A percentile compares a stretch with the other conserved stretches of the same genome.
These are phyloP conservation scores for Trinorchestia longiramus DNA, from an alignment of 1,140 invertebrate genomes.

Conservation along the genomic window DNA sequence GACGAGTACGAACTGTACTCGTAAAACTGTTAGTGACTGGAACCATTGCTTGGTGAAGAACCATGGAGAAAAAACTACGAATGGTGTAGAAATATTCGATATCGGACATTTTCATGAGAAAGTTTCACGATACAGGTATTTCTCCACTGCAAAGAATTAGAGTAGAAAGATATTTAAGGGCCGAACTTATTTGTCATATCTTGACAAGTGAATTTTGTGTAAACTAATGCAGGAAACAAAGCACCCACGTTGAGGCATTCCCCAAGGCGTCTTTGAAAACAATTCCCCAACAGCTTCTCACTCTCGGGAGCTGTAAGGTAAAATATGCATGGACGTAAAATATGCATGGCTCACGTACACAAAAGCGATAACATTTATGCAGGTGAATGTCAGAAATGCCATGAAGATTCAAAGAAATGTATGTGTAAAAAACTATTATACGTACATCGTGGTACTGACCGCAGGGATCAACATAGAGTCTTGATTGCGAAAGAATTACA, in stretches of 20 bases:
- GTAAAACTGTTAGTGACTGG: too few species aligned
- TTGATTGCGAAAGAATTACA: background rate
- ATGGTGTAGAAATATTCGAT: too few species aligned
- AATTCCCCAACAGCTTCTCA: background rate
- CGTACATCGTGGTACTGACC: background rate
- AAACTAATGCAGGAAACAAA: background rate
- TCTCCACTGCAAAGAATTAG: too few species aligned
- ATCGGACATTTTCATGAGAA: too few species aligned
- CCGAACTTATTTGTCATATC: background rate
- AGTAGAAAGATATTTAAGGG: too few species aligned
- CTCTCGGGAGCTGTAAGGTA: background rate
- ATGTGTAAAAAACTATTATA: background rate
- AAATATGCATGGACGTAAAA: background rate
- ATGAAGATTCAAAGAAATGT: background rate
- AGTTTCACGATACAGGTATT: too few species aligned
- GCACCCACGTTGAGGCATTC: background rate
- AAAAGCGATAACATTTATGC: too few species aligned
- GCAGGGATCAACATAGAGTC: background rate
- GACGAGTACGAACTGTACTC: too few species aligned
- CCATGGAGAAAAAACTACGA: too few species aligned
- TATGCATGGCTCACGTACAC: too few species aligned
- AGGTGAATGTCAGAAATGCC: background rate
- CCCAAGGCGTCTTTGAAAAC: background rate
- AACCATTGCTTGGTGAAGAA: too few species aligned
- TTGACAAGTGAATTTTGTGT: background rate